These are phyloP conservation scores for Scaptomyza montana DNA, from an alignment of 1,140 invertebrate genomes.

Conservation along the genomic window DNA sequence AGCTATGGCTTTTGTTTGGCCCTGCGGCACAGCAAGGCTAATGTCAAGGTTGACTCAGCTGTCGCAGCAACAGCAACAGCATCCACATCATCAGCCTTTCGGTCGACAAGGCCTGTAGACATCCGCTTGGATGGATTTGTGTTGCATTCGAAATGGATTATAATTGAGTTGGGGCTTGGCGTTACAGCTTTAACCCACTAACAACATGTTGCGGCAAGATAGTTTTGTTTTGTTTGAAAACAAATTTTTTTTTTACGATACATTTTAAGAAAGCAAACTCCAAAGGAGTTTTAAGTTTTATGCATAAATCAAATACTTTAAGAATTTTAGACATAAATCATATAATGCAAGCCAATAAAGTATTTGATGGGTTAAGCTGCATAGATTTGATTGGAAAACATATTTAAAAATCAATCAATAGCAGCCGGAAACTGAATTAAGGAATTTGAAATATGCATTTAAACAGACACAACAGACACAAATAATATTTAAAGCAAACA, in stretches of 20 bases:
- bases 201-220: background rate
- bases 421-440: constrained; percentile 2
- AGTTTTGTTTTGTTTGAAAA: background rate
- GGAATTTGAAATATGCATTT: constrained; percentile 2
- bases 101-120: constrained; percentile 29
- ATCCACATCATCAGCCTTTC: background rate
- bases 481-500: no score
- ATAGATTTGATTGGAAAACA: constrained; percentile 3
- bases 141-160: constrained; percentile 61
- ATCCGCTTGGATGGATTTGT: constrained; percentile 40
- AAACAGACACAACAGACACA: background rate
- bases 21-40: constrained; percentile 53
- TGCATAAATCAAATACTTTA: no score
- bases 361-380: background rate
- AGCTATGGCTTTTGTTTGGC: constrained; percentile 33
- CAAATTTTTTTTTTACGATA: background rate
- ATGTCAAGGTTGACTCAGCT: constrained; percentile 62
- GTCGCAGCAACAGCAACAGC: constrained; percentile 13
- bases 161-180: constrained; percentile 50
- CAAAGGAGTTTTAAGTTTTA: no score
- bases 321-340: background rate
- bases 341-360: background rate
- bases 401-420: constrained; percentile 17
- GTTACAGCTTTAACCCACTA: constrained; percentile 29
- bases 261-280: no score